Base-by-base conservation (phyloP, 2,888 invertebrate species). In the Odontomyia ornata region DNA sequence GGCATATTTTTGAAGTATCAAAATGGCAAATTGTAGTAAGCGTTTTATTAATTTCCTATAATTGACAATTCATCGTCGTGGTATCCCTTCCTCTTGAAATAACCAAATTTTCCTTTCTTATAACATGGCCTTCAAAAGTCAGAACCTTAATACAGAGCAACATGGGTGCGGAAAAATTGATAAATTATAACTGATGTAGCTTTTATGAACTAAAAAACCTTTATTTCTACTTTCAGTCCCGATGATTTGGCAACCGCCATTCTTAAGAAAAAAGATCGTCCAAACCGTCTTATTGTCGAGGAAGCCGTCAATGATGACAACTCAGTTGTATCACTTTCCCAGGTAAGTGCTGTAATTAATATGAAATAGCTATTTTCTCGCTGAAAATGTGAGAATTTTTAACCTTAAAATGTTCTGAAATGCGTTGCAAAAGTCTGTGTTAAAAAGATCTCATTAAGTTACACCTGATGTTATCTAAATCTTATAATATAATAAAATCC, bases 231-330 rank as follows among this genome's bases (percentile, higher is more conserved):
- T 85, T 88, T 79, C 86, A 92, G 92, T 85, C 90, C 90, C 81
- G 96, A 97, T 86, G 96, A 97, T 90, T 90, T 98, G 88, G 96
- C 99, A 79, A 99, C 99, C 83, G 99, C 99, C 83, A 99, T 99
- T 88, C 90, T 99, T 84, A 95, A 96, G 84, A 96, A 95, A 85
- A 99, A 99, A 89, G 96, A 97, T 87, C 95, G 96, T 86, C 99
- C 99, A 81, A 99, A 99, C 88, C 93, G 99, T 84, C 92, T 99
- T 81, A 91, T 99, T 84, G 99, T 99, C 23, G 99, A 99, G 85
- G 98, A 99, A 88, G 97, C 98, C 43, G 93, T 95, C 82, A 98
- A 97, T 87, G 99, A 99, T 91, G 99, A 99, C 88, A 99, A 99
- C 87, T 99, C 98, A 0, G 98, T 99, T 80, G 97, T 99, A 80